Base-by-base conservation (phyloP, 2,888 invertebrate genomes). In the Maniola hyperantus region DNA sequence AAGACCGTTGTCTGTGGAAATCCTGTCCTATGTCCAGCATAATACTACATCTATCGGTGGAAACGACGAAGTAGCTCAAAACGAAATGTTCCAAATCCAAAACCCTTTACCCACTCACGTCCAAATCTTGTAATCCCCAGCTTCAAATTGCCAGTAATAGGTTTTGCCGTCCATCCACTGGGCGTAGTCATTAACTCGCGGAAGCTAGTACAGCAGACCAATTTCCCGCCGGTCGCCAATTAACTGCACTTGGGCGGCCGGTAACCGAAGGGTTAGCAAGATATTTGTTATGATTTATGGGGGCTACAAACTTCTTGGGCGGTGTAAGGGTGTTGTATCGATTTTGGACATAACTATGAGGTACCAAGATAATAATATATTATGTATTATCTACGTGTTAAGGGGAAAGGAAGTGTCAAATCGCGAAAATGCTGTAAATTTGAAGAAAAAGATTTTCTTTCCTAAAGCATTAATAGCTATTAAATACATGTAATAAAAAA, bases 101-200 rank as follows among this genome's bases (percentile, higher is more conserved):
- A 46, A 59, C 26, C 20, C 44, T 44, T 7, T 26, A 26, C 46
- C 75, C 76, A 72, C 77, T 75, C 79, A 75, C 77, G 79, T 20
- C 83, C 80, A 82, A 87, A 87, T 84, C 83, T 79, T 79, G 82
- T 85, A 84, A 84, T 86, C 84, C 80, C 78, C 82, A 83, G 84
- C 85, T 87, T 83, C 88, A 91, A 91, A 91, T 91, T 89, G 88
- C 88, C 86, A 83, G 88, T 91, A 91, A 90, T 85, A 86, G 88
- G 88, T 91, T 91, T 84, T 84, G 84, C 79, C 85, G 89, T 87
- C 89, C 91, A 84, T 89, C 90, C 84, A 88, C 88, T 83, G 88
- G 88, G 83, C 82, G 83, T 83, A 89, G 91, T 91, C 91, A 89
- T 91, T 90, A 91, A 90, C 84, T 88, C 84, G 77, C 91, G 92